Base-by-base conservation (phyloP, 2,797 vertebrate genomes). In the Tokudaia tokunoshimensis region DNA sequence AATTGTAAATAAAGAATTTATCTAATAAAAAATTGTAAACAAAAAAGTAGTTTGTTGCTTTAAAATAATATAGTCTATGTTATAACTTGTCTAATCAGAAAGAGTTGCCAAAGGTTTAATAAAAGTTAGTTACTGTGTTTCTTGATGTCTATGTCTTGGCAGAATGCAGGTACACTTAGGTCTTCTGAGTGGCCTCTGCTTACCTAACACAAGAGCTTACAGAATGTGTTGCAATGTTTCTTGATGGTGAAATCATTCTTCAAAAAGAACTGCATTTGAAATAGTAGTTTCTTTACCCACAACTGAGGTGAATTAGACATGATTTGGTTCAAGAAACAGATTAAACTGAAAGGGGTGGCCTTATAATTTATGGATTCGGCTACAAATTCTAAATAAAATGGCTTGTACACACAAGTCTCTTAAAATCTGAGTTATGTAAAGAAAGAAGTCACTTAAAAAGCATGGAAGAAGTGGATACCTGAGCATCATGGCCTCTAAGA, bases 121-220 rank as follows among this genome's bases (percentile, higher is more conserved):
- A 79, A 89, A 55, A 93, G 92, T 92, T 96, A 93, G 95, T 95
- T 84, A 74, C n/a, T 72, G 13, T 76, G 37, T 67, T 89, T 96
- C 19, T 70, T 89, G 44, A 72, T 92, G 31, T 78, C 34, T 85
- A 15, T 61, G 82, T 57, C 65, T 78, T 92, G 70, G 92, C 75
- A 96, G 44, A 79, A 94, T 85, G 47, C 65, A 89, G 87, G 41
- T 91, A 74, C 47, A 94, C 47, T 76, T 83, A 94, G 41, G 7
- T 41, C 76, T 82, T 76, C 55, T 94, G 84, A 96, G 88, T 85
- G 22, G 47, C 47, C 11, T 96, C 55, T 50, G 6, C 84, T 91
- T 79, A 84, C 47, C n/a, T 94, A 88, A 65, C 89, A 20, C 50
- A 92, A 87, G 6, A 61, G 14, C 34, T 86, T 75, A 90, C 61